Base-by-base conservation (phyloP, 64 coral and sea anemone species). In the Exaiptasia diaphana region DNA sequence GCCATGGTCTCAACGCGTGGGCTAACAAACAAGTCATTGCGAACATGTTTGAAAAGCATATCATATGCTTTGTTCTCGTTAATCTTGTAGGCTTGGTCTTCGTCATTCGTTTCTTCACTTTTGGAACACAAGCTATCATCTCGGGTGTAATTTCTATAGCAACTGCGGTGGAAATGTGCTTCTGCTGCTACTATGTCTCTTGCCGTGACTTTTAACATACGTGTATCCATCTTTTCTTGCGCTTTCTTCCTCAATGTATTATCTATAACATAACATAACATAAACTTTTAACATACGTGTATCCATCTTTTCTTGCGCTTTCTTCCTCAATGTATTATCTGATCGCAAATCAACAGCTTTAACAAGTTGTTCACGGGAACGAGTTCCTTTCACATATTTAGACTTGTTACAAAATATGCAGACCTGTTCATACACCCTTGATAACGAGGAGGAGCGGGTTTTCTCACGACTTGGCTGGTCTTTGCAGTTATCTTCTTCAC, bases 351-450 rank as follows among this genome's bases (percentile, higher is more conserved):
- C 74, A 64, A 41, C 34, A 20, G 62, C 64, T 57, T 88, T 33
- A 40, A 71, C 68, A 44, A 79, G 49, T 42, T 44, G 35, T 78
- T 87, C 73, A 12, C 74, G 23, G 10, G 62, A 73, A 49, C 67
- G 40, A n/a, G 85, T 53, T 53, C 74, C 41, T 41, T 87, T 87
- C 44, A 87, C 14, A 45, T 78, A 87, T 77, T 64, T 74, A 18
- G 33, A 17, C 53, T 78, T 78, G 40, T 78, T 75, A 79, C 85
- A 88, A 68, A 88, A 88, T 23, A 88, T 78, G 56, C 85, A 88
- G 64, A 88, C 31, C 38, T 36, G 29, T 41, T 79, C 24, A 56
- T 58, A 88, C 7, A 69, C 64, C 44, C 28, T 53, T 21, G 74
- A 79, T 37, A 31, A 68, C 27, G 33, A 41, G 41, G 28, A 40